phyloP scores from a whole-genome alignment of 2,888 invertebrate genomes.

The Caenorhabditis macrosperma region DNA sequence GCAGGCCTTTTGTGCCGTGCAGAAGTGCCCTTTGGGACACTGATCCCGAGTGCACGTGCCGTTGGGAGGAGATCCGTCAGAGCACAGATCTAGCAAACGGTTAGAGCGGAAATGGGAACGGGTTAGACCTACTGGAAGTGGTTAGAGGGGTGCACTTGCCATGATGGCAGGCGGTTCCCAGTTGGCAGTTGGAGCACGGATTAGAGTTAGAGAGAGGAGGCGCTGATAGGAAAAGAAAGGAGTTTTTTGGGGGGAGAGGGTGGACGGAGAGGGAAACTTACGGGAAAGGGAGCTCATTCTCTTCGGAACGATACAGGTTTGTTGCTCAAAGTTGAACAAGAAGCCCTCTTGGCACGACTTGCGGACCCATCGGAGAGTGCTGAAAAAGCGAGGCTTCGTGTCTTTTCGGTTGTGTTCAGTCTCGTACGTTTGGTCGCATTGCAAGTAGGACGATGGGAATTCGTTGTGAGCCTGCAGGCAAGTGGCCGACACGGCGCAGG shows the following conservation, averaged over 20 bases:
- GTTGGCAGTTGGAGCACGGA: slow-evolving; percentile 61
- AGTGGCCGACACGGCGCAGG: slow-evolving; percentile 76
- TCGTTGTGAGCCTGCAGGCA: slow-evolving; percentile 78
- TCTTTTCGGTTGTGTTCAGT: not conserved
- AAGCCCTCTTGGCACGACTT: slow-evolving; percentile 78
- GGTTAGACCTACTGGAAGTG: slow-evolving; percentile 61
- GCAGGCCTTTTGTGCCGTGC: slow-evolving; percentile 66
- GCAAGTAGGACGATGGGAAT: slow-evolving; percentile 74
- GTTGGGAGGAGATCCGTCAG: slow-evolving; percentile 65
- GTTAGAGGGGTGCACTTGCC: slow-evolving; percentile 60
- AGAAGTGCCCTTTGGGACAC: slow-evolving; percentile 57
- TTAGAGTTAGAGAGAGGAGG: slow-evolving; percentile 30
- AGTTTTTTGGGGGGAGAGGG: not conserved
- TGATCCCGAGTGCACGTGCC: slow-evolving; percentile 43
- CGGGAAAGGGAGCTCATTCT: slow-evolving; percentile 67
- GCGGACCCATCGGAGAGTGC: slow-evolving; percentile 75
- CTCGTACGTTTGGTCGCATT: slow-evolving; percentile 78
- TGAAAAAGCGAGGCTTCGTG: slow-evolving; percentile 46
- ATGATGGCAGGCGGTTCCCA: slow-evolving; percentile 64
- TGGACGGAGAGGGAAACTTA: slow-evolving; percentile 51
- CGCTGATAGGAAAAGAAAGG: slow-evolving; percentile 19
- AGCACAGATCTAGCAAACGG: slow-evolving; percentile 59
- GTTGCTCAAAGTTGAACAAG: slow-evolving; percentile 79
- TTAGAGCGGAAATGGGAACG: not conserved
- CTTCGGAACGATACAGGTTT: slow-evolving; percentile 77